A percentile compares a stretch with the other conserved stretches of the same genome.
Evolutionary conservation across 2,888 invertebrate genomes (phyloP).

Genomic region (Ectobius pallidus): DNA sequence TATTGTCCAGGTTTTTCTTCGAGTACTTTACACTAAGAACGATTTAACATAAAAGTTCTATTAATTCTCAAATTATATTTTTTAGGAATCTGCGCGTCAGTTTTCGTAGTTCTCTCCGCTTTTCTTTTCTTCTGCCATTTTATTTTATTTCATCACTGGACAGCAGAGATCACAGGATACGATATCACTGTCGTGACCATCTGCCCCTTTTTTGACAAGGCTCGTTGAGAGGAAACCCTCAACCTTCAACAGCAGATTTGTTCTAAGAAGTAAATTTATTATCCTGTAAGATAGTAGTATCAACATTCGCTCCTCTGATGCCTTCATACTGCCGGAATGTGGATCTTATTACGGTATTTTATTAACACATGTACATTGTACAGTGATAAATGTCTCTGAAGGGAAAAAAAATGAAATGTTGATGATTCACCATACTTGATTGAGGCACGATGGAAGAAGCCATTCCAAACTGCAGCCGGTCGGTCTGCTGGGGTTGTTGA

Average conservation of each 20-base stretch:
- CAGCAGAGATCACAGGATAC: too few species aligned
- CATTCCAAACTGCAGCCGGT: too few species aligned
- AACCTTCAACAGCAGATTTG: neutral
- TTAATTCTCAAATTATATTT: too few species aligned
- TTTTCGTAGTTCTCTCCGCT: too few species aligned
- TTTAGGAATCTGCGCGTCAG: too few species aligned
- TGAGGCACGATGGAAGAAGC: neutral
- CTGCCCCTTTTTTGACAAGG: neutral
- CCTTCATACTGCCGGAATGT: constrained; percentile 3
- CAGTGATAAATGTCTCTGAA: constrained; percentile 10
- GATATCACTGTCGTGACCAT: neutral
- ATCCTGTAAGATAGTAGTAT: too few species aligned
- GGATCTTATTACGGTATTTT: neutral
- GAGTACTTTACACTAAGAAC: too few species aligned
- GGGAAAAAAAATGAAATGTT: neutral
- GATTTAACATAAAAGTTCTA: too few species aligned
- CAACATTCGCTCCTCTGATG: neutral
- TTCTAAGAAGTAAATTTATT: constrained; percentile 13
- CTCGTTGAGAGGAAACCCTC: too few species aligned
- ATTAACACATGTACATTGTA: constrained; percentile 16
- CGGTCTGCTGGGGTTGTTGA: neutral
- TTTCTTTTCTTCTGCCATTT: too few species aligned
- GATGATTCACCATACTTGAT: constrained; percentile 15
- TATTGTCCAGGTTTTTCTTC: too few species aligned
- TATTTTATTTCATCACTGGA: too few species aligned